Evolutionary conservation across 2,797 vertebrate genomes (phyloP).

Genomic region (Channa striata): DNA sequence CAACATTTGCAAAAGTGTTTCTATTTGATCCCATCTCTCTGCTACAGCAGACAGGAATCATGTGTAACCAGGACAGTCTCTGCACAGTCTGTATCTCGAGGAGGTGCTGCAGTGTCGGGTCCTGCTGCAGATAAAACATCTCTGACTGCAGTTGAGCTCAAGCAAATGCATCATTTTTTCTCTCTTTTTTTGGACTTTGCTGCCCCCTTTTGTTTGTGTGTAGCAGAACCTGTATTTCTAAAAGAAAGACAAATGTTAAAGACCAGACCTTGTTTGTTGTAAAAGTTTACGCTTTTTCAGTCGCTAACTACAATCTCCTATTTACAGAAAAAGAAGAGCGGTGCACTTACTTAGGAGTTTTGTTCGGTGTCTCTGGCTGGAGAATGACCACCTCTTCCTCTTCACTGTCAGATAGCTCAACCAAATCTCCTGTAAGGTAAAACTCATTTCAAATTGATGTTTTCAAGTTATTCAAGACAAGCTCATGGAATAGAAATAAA

Average conservation of each 20-base stretch:
- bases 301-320: background rate
- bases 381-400: conserved; percentile 95
- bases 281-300: background rate
- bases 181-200: conserved; percentile 80
- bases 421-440: conserved; percentile 82
- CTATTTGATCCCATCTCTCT: background rate
- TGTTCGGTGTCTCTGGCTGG: conserved; percentile 81
- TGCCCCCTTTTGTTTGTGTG: conserved; percentile 71
- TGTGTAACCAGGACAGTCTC: background rate
- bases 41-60: background rate
- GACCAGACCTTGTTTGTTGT: background rate
- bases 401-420: conserved; percentile 94
- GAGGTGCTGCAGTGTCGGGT: background rate
- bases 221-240: conserved; percentile 57
- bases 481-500: background rate
- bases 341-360: conserved; percentile 68
- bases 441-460: background rate
- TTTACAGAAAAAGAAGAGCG: background rate
- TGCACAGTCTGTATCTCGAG: background rate
- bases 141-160: too few species aligned
- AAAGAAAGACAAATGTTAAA: conserved; percentile 1
- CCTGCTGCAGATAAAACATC: background rate
- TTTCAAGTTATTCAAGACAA: background rate
- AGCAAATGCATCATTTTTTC: conserved; percentile 63
- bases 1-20: conserved; percentile 1